Conservation (phyloP, 2,888 invertebrate species). For the Acholoe squamosa region DNA sequence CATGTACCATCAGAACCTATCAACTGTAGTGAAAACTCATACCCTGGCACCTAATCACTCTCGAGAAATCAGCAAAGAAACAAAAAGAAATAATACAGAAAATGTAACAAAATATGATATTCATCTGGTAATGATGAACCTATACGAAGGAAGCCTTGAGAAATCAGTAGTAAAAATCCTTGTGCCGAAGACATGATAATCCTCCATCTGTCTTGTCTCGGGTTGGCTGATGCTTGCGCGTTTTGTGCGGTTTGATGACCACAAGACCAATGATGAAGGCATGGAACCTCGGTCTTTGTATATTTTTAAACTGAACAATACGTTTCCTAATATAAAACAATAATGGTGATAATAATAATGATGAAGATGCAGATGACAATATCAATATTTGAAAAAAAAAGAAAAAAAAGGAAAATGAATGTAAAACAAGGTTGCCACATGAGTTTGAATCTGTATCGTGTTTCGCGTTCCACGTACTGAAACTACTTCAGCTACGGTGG, state of each 20-base stretch:
- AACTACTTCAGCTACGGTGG: conserved; percentile 32
- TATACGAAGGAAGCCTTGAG: not conserved
- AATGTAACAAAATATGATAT: not conserved
- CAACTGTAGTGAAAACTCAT: too few relatives aligned
- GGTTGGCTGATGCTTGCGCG: not conserved
- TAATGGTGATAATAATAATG: too few relatives aligned
- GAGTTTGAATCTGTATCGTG: not conserved
- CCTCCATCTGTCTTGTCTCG: not conserved
- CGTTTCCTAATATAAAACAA: too few relatives aligned
- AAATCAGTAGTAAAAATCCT: conserved; percentile 17
- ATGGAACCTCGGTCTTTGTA: not conserved
- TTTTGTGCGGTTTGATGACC: not conserved
- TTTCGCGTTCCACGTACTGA: not conserved
- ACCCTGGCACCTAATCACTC: too few relatives aligned
- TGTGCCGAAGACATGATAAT: conserved; percentile 17
- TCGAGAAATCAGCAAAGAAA: too few relatives aligned
- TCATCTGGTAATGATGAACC: not conserved
- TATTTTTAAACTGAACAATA: not conserved
- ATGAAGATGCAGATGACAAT: too few relatives aligned
- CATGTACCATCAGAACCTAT: too few relatives aligned
- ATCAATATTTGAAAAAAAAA: not conserved
- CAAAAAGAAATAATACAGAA: not conserved
- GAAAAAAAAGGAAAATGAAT: not conserved
- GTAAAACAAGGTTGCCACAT: not conserved
- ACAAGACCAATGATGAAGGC: not conserved